Evolutionary conservation across 1,140 invertebrate genomes (phyloP).

Genomic region (Diploscapter pachys): DNA sequence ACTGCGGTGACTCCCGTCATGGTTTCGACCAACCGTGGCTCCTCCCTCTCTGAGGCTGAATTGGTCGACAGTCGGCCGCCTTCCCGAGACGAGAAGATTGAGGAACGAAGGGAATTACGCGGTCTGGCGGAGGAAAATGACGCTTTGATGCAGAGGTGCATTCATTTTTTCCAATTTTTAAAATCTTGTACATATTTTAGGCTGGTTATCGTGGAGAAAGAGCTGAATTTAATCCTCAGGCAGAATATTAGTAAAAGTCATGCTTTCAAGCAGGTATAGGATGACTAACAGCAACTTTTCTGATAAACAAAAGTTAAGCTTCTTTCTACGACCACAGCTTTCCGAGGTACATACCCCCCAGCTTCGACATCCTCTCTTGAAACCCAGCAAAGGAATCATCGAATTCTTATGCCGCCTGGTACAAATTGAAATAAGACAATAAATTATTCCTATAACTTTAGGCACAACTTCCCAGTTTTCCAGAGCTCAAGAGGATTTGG

Average conservation of each 20-base stretch:
- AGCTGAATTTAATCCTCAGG: constrained; percentile 25
- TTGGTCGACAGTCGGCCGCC: constrained; percentile 10
- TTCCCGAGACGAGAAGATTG: constrained; percentile 11
- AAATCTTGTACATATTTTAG: neutral
- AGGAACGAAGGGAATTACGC: constrained; percentile 18
- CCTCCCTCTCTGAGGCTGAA: neutral
- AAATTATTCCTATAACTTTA: neutral
- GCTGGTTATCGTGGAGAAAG: constrained; percentile 19
- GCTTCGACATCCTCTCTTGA: neutral
- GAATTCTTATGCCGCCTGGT: constrained; percentile 1
- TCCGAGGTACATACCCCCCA: constrained; percentile 30
- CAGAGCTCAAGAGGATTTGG: constrained; percentile 30
- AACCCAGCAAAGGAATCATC: constrained; percentile 15
- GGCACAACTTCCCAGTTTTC: neutral
- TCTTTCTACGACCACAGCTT: neutral
- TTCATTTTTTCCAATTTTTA: neutral
- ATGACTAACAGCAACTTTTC: neutral
- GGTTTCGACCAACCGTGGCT: neutral
- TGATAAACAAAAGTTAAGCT: neutral
- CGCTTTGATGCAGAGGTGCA: constrained; percentile 11
- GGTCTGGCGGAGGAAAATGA: constrained; percentile 25
- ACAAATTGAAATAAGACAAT: neutral
- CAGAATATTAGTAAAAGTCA: constrained; percentile 13
- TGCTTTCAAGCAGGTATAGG: constrained; percentile 18
- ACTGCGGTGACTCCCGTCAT: neutral